Conservation (phyloP, 2,113 vertebrate species). For the Neogobius melanostomus region DNA sequence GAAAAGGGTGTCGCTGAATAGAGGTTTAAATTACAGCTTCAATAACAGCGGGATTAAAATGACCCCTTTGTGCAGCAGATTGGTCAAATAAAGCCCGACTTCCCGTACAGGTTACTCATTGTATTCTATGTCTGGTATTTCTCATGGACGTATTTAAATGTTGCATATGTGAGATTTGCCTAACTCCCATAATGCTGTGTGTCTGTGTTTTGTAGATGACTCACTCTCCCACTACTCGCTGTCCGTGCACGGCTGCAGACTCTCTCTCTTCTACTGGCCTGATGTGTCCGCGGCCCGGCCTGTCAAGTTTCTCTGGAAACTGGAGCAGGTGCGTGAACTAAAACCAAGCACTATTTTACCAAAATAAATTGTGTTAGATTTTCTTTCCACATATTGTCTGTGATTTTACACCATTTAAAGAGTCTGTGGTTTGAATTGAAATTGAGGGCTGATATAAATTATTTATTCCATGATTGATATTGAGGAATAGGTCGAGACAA, state of each 20-base stretch:
- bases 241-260: conserved; percentile 92
- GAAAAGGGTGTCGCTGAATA: neutral
- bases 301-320: conserved; percentile 97
- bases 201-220: conserved; percentile 79
- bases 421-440: no score
- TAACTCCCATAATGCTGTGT: neutral
- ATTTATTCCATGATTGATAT: no score
- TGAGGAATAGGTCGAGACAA: no score
- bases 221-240: conserved; percentile 94
- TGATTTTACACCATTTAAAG: no score
- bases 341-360: neutral
- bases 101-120: neutral
- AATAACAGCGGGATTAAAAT: conserved; percentile 13
- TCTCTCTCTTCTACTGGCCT: conserved; percentile 96
- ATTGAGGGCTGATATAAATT: no score
- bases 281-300: conserved; percentile 89
- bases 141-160: no score
- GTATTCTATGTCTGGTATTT: no score
- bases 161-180: no score
- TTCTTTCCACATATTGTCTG: neutral
- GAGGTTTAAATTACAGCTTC: neutral
- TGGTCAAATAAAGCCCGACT: neutral
- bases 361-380: neutral
- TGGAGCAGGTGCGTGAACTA: conserved; percentile 88
- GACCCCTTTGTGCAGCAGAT: neutral